These are phyloP conservation scores for Lasioglossum vierecki DNA, from an alignment of 2,888 invertebrate species.

Conservation along the genomic window DNA sequence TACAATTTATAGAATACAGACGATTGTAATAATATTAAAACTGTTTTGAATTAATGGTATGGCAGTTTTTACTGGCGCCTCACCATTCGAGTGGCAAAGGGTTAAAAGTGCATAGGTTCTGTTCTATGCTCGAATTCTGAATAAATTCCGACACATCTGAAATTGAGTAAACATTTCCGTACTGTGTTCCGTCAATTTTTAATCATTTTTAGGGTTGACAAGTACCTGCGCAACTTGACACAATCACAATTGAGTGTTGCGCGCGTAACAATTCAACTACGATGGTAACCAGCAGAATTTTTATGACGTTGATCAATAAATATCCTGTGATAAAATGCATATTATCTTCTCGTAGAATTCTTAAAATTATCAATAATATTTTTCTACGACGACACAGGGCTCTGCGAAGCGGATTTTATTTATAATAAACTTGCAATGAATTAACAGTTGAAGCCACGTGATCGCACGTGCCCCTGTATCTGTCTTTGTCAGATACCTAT, in stretches of 20 bases:
- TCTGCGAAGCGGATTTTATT: conserved; percentile 5
- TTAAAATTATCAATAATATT: not conserved
- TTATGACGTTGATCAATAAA: not conserved
- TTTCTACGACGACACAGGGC: not conserved
- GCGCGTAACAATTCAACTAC: conserved; percentile 31
- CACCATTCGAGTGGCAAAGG: too few relatives aligned
- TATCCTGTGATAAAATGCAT: not conserved
- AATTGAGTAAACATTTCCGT: not conserved
- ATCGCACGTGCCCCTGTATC: conserved; percentile 77
- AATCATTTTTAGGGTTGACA: not conserved
- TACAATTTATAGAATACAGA: too few relatives aligned
- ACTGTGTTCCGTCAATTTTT: not conserved
- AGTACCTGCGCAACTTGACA: not conserved
- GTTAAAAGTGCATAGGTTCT: too few relatives aligned
- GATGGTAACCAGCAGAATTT: not conserved
- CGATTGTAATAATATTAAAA: too few relatives aligned
- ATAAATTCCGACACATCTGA: not conserved
- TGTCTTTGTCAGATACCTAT: conserved; percentile 54
- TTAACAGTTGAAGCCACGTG: conserved; percentile 74
- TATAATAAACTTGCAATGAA: conserved; percentile 51
- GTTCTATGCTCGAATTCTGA: not conserved
- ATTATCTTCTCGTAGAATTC: not conserved
- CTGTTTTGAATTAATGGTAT: too few relatives aligned
- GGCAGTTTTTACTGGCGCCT: too few relatives aligned
- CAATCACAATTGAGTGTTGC: not conserved